Base-by-base conservation (phyloP, 2,797 vertebrate genomes). In the Alca torda region DNA sequence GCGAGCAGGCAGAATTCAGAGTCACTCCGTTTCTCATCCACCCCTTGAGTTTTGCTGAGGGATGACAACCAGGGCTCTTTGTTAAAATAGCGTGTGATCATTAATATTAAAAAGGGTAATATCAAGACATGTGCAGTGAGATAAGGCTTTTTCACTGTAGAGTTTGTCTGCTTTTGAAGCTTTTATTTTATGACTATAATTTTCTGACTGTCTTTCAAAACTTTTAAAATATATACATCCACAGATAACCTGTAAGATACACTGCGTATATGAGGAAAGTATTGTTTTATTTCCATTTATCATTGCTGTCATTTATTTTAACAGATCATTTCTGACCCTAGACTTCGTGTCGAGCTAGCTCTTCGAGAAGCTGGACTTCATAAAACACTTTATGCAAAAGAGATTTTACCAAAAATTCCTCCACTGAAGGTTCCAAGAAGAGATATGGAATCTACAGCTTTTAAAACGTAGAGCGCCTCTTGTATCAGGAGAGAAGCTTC, bases 341-440 rank as follows among this genome's bases (percentile, higher is more conserved):
- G 99, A 94, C 94, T 99, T 63, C 98, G 99, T 76, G 96, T 99
- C 2, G 99, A 99, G 93, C 98, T 98, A 70, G 99, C 99, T 7
- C 98, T 99, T 51, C 98, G 99, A 74, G 98, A 98, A 83, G 99
- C 98, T n/a, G 99, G 99, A 83, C 98, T 99, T 96, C 99, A 99
- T 63, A 97, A 98, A 84, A 98, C 98, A 25, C 96, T 68, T 50
- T 99, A 99, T 21, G 99, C 99, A 64, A 98, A 98, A 97, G 98
- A 99, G 70, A 94, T 99, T 59, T 95, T 99, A 67, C 98, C 98
- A 54, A 98, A 97, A 87, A 97, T 99, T 72, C 97, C 86, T 31
- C 99, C 99, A 6, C 97, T 56, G 7, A 99, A 98, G 97, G 98
- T 98, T 28, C 99, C 99, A n/a, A 98, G 99, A 90, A 98, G 98